Conservation (phyloP, 2,888 invertebrate genomes). For the Apomyelois bistriatella region DNA sequence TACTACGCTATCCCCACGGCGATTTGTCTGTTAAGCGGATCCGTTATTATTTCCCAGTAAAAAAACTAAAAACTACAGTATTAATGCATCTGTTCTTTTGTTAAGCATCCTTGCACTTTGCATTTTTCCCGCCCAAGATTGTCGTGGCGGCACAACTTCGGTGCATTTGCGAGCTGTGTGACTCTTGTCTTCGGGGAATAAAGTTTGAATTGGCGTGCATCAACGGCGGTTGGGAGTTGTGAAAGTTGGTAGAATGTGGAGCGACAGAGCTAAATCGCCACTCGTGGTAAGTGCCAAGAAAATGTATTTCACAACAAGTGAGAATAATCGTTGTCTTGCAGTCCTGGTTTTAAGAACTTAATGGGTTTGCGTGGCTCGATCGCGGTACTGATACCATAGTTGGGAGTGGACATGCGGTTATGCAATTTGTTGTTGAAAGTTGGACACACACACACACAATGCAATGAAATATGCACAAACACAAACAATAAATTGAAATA, state of each 20-base stretch:
- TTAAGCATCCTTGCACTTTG: slow-evolving; percentile 55
- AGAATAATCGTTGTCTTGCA: slow-evolving; percentile 68
- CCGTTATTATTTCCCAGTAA: slow-evolving; percentile 21
- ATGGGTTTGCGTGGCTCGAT: slow-evolving; percentile 22
- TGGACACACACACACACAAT: too few species aligned
- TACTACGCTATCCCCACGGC: background rate
- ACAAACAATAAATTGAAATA: too few species aligned
- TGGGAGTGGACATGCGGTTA: background rate
- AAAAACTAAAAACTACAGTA: slow-evolving; percentile 42
- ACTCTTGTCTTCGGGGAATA: slow-evolving; percentile 38
- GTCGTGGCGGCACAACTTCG: slow-evolving; percentile 34
- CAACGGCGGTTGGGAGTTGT: slow-evolving; percentile 28
- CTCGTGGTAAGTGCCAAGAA: slow-evolving; percentile 67
- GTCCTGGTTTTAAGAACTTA: slow-evolving; percentile 49
- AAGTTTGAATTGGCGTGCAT: slow-evolving; percentile 49
- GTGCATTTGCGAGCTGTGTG: slow-evolving; percentile 22
- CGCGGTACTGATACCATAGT: background rate
- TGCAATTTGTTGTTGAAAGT: background rate
- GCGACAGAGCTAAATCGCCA: slow-evolving; percentile 71
- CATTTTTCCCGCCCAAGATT: slow-evolving; percentile 53
- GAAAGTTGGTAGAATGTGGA: slow-evolving; percentile 37
- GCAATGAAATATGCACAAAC: too few species aligned
- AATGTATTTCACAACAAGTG: slow-evolving; percentile 73
- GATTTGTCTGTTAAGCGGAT: slow-evolving; percentile 4
- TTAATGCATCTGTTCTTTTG: slow-evolving; percentile 52